Evolutionary conservation across 2,888 invertebrate genomes (phyloP).

Genomic region (Branchipolynoe longqiensis): DNA sequence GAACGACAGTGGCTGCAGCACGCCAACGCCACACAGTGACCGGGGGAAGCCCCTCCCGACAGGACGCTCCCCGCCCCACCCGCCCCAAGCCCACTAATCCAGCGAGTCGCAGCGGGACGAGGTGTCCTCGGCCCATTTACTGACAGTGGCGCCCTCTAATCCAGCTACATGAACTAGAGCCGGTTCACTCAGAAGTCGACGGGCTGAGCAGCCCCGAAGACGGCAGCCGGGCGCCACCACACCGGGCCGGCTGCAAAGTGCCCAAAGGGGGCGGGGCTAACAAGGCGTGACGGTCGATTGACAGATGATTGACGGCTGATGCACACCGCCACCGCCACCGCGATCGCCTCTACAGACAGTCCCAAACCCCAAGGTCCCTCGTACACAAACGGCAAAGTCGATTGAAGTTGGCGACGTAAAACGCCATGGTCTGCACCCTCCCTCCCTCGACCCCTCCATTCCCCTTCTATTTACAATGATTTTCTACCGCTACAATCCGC

Average conservation of each 20-base stretch:
- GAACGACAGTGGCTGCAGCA: background rate
- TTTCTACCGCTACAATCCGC: no score
- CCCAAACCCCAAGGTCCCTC: conserved; percentile 17
- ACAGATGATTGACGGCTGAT: conserved; percentile 12
- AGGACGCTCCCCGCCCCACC: no score
- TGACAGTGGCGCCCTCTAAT: conserved; percentile 32
- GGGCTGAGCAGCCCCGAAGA: background rate
- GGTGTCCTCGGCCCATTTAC: background rate
- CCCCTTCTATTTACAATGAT: no score
- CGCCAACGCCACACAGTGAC: background rate
- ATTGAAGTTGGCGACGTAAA: no score
- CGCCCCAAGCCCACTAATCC: no score
- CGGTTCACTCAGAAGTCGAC: conserved; percentile 19
- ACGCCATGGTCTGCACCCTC: no score
- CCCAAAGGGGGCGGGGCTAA: conserved; percentile 25
- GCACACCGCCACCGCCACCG: no score
- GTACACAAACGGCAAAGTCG: no score
- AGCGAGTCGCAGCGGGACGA: background rate
- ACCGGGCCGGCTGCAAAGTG: conserved; percentile 1
- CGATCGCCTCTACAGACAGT: no score
- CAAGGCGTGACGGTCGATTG: background rate
- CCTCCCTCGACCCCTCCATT: no score
- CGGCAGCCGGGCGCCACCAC: background rate
- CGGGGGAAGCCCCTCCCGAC: background rate
- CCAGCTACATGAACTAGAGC: conserved; percentile 25